Base-by-base conservation (phyloP, 1,140 invertebrate genomes). In the Atta texana region DNA sequence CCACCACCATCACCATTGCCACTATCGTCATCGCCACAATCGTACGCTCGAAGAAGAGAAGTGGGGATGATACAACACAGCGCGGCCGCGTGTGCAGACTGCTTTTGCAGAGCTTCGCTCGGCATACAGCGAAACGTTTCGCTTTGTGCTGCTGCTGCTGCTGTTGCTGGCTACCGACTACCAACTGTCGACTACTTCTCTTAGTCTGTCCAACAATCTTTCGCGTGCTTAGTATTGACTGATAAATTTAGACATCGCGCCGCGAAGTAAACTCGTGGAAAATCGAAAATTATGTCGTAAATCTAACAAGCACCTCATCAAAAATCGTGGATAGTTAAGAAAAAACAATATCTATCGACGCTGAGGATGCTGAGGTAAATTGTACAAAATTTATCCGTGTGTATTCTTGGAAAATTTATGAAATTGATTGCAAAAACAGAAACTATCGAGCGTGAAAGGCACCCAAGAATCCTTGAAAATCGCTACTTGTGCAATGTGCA, bases 41-140 rank as follows among this genome's bases (percentile, higher is more conserved):
- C 31, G 31, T 31, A 31, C 31, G 31, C 31, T 90, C 66, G 55
- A 90, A 90, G 69, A 85, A 90, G 86, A 74, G 76, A 92, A 92
- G 91, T 88, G 91, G 91, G 91, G 91, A 92, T 78, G 74, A 39
- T 76, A 88, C 82, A 88, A 90, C 75, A 86, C 49, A 88, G 89
- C 85, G 85, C 82, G 85, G 86, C 91, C 82, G 86, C 90, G 86
- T 87, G 91, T 91, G 72, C 90, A 84, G 72, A 75, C 88, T 53
- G 89, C 90, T 91, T 91, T 91, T 87, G 84, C 91, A 90, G 89
- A 90, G 88, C 89, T 90, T 86, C 89, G 88, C 88, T 90, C 89
- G 86, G 89, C 88, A 90, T 81, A 90, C 89, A 80, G 89, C 77
- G 78, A 91, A 91, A 91, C 89, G 90, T 91, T 86, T 88, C 90